These are phyloP conservation scores for Cnemophilus loriae DNA, from an alignment of 2,113 vertebrate species.

Conservation along the genomic window DNA sequence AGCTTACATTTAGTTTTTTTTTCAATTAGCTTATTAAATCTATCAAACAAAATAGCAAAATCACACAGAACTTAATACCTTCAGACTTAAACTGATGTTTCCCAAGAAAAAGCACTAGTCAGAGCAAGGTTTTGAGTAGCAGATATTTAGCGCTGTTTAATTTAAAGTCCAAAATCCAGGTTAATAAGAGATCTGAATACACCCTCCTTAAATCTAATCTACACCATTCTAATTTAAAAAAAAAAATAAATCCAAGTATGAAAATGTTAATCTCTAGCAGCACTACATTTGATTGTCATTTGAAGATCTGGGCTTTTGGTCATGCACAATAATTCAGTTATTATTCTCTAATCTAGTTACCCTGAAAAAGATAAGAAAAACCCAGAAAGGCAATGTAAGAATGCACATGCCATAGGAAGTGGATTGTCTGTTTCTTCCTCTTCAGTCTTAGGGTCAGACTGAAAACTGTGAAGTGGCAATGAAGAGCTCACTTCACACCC, in stretches of 20 bases:
- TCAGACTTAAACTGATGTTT: background rate
- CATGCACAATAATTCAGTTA: background rate
- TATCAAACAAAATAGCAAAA: background rate
- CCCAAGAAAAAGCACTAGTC: background rate
- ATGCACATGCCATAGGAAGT: background rate
- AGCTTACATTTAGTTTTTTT: background rate
- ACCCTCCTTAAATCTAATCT: background rate
- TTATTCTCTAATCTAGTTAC: background rate
- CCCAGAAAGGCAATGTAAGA: background rate
- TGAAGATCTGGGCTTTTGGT: background rate
- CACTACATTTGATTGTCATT: background rate
- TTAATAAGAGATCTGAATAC: background rate
- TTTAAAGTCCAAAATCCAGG: background rate
- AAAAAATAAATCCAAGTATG: background rate
- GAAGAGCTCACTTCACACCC: background rate
- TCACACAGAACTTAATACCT: background rate
- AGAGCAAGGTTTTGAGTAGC: background rate
- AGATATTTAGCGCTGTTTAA: background rate
- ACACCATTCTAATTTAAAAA: background rate
- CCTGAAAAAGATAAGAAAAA: background rate
- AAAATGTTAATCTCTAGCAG: background rate
- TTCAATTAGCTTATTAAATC: background rate
- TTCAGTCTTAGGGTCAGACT: background rate
- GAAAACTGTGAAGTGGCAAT: background rate
- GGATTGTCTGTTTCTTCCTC: background rate